Evolutionary conservation across 2,888 invertebrate species (phyloP), one percentile per base, ranked within the genome.

Genomic region (Axea sp.): DNA sequence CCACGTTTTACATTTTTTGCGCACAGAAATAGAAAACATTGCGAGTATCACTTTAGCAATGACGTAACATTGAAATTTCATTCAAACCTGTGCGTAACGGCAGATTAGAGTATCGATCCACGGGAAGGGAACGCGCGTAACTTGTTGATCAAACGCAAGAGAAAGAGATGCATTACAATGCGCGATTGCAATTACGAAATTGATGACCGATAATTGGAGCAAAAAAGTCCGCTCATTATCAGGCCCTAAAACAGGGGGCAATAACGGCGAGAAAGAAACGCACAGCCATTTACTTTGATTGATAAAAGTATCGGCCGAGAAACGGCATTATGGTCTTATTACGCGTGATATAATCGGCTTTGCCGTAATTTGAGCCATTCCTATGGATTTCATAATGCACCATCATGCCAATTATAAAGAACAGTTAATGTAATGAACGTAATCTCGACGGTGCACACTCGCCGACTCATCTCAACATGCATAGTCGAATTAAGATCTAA

Each of bases 401-500:
- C 30, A 51, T 64, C 49, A 11, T n/a, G 24, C 24, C 37, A 26
- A 72, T 57, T 71, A 62, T 62, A 39, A 55, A 71, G 57, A 64
- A 71, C 71, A 57, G 71, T 64, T 64, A 71, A 22, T 3, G 55
- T 28, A 55, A 62, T 49, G 47, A 55, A 55, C 37, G 37, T 17
- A 47, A 69, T 53, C 45, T 45, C n/a, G 26, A 12, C 24, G 55
- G 4, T 24, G 41, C 43, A 8, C 41, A 30, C 47, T 33, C 43
- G 14, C 9, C 39, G 17, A 45, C 57, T 59, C 72, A 53, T 73
- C 72, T 65, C 51, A 6, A 3, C 57, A 14, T 43, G 41, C 65
- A 28, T 14, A 43, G 8, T 65, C 71, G 55, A 62, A 69, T 60
- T 69, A 51, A 69, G 69, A 60, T 60, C 69, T 69, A 45, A 69